Base-by-base conservation (phyloP, 2,113 vertebrate genomes). In the Ibidorhyncha struthersii region DNA sequence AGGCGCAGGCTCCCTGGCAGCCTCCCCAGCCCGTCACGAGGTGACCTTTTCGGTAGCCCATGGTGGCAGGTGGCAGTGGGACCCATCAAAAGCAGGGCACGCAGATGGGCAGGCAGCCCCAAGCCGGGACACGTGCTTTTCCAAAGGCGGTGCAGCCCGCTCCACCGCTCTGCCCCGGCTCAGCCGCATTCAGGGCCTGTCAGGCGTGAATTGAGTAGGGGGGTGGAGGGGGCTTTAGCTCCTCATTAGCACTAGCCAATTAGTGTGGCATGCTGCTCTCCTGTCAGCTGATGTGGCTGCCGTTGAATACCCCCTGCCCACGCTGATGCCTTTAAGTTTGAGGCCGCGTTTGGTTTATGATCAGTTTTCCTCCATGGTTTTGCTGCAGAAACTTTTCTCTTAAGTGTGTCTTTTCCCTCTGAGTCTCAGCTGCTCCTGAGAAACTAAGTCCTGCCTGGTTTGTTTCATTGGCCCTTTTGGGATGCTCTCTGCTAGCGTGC, bases 231-330 rank as follows among this genome's bases (percentile, higher is more conserved):
- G 66, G 17, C 58, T 86, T 92, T 55, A 69, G 50, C 27, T 79
- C 27, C 89, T 90, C 72, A 41, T 92, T 94, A 96, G 82, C 84
- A 41, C 71, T 14, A 45, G 56, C 45, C 88, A 79, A 89, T 93
- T 95, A 91, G 59, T 22, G 72, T 58, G n/a, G 38, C 82, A 82
- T 55, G 71, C 82, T 55, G 49, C 49, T 63, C 38, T n/a, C 58
- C 65, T 26, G 19, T 53, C 85, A 89, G 81, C 81, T 78, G 76
- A 67, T n/a, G n/a, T 19, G 30, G 50, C 92, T 78, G 76, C 88
- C 2, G 8, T 34, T 82, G 70, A 78, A 86, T 41, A 30, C 26
- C 27, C 69, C 43, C 55, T 61, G 50, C 55, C 82, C 66, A 49
- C 2, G 0, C 25, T n/a, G 38, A 70, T 58, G 55, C 50, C 77